A percentile compares a stretch with the other conserved stretches of the same genome.
Conservation (phyloP, 2,113 vertebrate species). For the Paradoxurus hermaphroditus region DNA sequence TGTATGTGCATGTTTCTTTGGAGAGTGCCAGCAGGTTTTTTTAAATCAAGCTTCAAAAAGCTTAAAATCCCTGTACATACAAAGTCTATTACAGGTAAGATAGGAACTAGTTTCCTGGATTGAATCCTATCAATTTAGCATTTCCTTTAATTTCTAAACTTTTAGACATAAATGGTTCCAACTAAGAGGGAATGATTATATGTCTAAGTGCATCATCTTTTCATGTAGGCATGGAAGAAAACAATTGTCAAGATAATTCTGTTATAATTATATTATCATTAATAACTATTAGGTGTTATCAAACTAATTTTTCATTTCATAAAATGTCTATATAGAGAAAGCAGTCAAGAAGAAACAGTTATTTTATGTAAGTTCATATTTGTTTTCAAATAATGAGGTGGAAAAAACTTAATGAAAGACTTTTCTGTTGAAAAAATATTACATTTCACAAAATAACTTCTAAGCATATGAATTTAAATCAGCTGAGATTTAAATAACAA, state of each 20-base stretch:
- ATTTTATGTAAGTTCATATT: background rate
- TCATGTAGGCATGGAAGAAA: background rate
- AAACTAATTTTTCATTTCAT: constrained; percentile 35
- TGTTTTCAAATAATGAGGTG: background rate
- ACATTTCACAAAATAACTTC: constrained; percentile 36
- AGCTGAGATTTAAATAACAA: constrained; percentile 25
- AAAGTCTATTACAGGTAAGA: background rate
- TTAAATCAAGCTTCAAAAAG: background rate
- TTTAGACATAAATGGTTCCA: constrained; percentile 16
- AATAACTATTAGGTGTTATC: constrained; percentile 10
- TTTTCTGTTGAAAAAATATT: constrained; percentile 49
- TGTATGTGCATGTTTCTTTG: background rate
- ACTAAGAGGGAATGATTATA: background rate
- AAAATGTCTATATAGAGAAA: background rate
- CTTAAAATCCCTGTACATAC: background rate
- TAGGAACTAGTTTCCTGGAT: background rate
- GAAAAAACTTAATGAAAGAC: constrained; percentile 3
- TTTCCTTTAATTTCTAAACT: constrained; percentile 28
- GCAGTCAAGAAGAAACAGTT: background rate
- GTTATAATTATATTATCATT: constrained; percentile 29
- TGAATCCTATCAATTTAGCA: background rate
- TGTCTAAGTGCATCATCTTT: constrained; percentile 37
- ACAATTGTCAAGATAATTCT: constrained; percentile 1
- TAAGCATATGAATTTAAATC: constrained; percentile 26
- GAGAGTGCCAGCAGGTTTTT: background rate